These are phyloP conservation scores for Hydropsyche tenuis DNA, from an alignment of 1,140 invertebrate species.

Conservation along the genomic window DNA sequence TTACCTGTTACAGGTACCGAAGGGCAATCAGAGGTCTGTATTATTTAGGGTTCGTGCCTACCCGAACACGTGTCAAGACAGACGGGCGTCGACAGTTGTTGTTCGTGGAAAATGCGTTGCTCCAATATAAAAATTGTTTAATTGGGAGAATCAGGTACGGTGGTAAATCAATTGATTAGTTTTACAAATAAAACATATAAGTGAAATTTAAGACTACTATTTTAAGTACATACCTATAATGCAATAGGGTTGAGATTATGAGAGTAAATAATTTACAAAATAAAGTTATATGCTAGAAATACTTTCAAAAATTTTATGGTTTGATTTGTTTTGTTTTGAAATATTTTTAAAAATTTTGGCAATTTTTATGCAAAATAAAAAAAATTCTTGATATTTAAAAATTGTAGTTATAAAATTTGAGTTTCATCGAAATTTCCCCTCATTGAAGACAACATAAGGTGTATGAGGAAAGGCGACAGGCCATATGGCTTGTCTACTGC, in stretches of 20 bases:
- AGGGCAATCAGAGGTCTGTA: constrained; percentile 26
- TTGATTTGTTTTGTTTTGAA: no score
- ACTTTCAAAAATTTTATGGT: no score
- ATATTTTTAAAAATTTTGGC: no score
- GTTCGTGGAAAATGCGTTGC: constrained; percentile 14
- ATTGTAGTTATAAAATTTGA: background rate
- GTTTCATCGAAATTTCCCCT: constrained; percentile 20
- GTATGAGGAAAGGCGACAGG: constrained; percentile 33
- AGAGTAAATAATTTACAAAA: no score
- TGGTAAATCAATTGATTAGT: background rate
- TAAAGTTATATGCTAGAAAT: no score
- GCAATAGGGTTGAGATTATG: no score
- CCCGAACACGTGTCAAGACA: constrained; percentile 46
- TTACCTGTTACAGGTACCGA: constrained; percentile 39
- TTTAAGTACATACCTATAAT: no score
- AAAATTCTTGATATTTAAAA: no score
- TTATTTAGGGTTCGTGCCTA: constrained; percentile 31
- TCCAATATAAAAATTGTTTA: constrained; percentile 18
- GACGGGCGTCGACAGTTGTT: constrained; percentile 33
- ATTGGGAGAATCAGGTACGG: background rate
- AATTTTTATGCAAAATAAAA: no score
- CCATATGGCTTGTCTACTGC: constrained; percentile 35
- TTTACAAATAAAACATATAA: background rate
- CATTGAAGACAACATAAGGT: constrained; percentile 34
- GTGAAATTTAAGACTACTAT: no score